Base-by-base conservation (phyloP, 2,888 invertebrate species). In the Pristionchus exspectatus region DNA sequence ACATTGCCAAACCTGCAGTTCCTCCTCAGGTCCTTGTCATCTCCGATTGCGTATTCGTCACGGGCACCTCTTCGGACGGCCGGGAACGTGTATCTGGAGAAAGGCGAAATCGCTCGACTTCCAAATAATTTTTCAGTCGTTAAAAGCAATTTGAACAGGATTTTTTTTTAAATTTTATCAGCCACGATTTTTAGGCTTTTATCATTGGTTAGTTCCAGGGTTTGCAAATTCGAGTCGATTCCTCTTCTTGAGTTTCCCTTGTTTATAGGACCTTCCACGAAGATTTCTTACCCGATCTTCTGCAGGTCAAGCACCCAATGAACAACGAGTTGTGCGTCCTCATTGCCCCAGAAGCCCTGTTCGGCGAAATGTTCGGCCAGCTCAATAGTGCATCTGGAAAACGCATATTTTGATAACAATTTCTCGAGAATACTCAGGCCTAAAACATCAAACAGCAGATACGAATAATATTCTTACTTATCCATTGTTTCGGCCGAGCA, bases 301-400 rank as follows among this genome's bases (percentile, higher is more conserved):
- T 86, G 74, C 77, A 90, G 56, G 38, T 87, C 90, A 27, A 69
- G 54, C 2, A 90, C 63, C 91, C 91, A 91, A 14, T n/a, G 33
- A 44, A 81, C 30, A 7, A 90, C 56, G 21, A 89, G 33, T 16
- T 89, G 10, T 16, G 77, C 87, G 69, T 92, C 92, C 18, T 90
- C 87, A 24, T 90, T 18, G 21, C 77, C 89, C 91, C 91, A 92
- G 33, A 92, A 90, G 0, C 84, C 69, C 10, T 86, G 5, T 0
- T 44, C 54, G 7, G 85, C 90, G 33, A 92, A 90, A 9, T 89
- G 88, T 1, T 88, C 81, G 1, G 91, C 91, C 59, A 92, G 33
- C 44, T 90, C 74, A 21, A 83, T 54, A 18, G 89, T 89, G 77
- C 92, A 89, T 21, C 89, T 83, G 16, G 18, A 30, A 30, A 3